Percentiles rank a stretch among this genome's conserved stretches.
Conservation (phyloP, 2,888 invertebrate genomes). For the Hydrotaea diabolus region DNA sequence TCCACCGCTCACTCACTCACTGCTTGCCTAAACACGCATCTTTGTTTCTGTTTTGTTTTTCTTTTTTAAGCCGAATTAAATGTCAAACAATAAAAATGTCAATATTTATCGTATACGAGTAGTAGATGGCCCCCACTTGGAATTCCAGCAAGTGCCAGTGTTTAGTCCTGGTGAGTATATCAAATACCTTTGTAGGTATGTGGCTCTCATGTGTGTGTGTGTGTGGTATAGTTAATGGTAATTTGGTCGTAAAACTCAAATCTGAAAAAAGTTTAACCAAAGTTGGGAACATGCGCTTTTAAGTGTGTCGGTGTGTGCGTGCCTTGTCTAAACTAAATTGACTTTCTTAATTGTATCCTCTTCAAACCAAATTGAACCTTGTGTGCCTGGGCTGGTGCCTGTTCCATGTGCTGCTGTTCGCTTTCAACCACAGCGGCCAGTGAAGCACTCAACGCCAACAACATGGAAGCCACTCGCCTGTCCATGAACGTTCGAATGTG, state of each 20-base stretch:
- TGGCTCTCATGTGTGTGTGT: background rate
- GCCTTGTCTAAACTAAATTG: constrained; percentile 24
- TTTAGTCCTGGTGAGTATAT: too few species aligned
- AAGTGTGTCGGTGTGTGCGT: background rate
- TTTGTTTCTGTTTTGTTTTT: constrained; percentile 11
- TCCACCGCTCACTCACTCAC: background rate
- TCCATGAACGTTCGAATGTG: background rate
- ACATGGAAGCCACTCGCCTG: too few species aligned
- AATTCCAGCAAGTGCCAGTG: background rate
- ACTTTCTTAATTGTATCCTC: constrained; percentile 46
- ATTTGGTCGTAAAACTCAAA: constrained; percentile 16
- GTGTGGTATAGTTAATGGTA: constrained; percentile 28
- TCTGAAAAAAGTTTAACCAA: background rate
- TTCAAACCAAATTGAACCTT: constrained; percentile 21
- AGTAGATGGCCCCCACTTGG: background rate
- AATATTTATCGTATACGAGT: constrained; percentile 25
- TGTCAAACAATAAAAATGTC: constrained; percentile 56
- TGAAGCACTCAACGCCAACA: too few species aligned
- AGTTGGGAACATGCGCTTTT: constrained; percentile 19
- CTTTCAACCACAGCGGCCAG: too few species aligned
- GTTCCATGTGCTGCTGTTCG: background rate
- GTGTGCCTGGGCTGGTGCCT: background rate
- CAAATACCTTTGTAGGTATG: too few species aligned
- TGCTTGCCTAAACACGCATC: background rate
- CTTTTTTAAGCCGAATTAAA: constrained; percentile 41